A percentile compares a stretch with the other conserved stretches of the same genome.
These are phyloP conservation scores for Sciurus vulgaris DNA, from an alignment of 2,797 vertebrate species.

Conservation along the genomic window DNA sequence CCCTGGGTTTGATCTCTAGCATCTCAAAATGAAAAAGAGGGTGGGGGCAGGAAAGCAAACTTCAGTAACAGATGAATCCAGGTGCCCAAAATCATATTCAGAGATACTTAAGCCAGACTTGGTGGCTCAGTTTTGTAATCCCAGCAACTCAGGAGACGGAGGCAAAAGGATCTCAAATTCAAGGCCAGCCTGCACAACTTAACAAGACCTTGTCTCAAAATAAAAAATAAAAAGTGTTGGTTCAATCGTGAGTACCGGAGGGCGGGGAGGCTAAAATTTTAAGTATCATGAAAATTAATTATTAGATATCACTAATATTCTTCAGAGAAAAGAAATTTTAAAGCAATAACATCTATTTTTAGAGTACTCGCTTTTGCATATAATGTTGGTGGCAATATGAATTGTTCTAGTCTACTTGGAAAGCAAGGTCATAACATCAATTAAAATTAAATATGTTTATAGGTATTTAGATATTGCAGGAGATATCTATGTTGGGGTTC, in stretches of 20 bases:
- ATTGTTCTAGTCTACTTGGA: neutral
- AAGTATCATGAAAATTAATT: constrained; percentile 38
- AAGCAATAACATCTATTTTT: neutral
- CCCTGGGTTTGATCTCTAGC: neutral
- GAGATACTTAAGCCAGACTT: neutral
- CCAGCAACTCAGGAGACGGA: too few relatives aligned
- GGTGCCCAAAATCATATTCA: neutral
- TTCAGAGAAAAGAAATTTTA: neutral
- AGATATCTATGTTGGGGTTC: neutral
- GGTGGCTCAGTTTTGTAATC: too few relatives aligned
- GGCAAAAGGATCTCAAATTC: too few relatives aligned
- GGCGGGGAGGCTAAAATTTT: neutral
- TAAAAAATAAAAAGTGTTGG: too few relatives aligned
- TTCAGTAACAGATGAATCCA: neutral
- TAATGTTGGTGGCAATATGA: neutral
- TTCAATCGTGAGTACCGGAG: too few relatives aligned
- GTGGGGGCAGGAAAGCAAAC: neutral
- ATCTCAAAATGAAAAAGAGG: too few relatives aligned
- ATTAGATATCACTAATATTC: neutral
- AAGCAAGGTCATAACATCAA: neutral
- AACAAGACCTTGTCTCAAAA: too few relatives aligned
- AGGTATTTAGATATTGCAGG: neutral
- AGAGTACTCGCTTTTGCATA: neutral
- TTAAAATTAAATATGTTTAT: neutral
- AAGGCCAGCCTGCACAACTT: too few relatives aligned